phyloP scores from a whole-genome alignment of 1,140 invertebrate genomes.

The Polypedilum pembai region DNA sequence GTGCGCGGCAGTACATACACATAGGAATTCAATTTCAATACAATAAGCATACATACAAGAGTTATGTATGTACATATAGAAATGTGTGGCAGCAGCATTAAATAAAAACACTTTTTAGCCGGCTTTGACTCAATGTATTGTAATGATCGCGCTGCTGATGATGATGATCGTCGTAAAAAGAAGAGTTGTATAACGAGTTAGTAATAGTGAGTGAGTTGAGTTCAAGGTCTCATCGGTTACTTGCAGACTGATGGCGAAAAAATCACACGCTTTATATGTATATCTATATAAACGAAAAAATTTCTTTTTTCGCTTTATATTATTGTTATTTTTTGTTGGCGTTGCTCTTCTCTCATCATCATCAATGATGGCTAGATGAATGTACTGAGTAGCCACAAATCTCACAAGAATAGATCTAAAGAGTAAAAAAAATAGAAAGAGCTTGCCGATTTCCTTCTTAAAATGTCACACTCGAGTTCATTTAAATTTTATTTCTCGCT shows the following conservation, averaged over 20 bases:
- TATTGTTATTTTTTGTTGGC: not conserved
- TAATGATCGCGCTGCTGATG: not conserved
- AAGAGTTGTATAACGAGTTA: conserved; percentile 28
- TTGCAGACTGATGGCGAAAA: conserved; percentile 28
- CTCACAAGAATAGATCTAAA: too few relatives aligned
- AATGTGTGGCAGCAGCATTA: not conserved
- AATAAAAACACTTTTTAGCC: not conserved
- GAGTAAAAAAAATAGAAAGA: not conserved
- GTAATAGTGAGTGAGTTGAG: conserved; percentile 25
- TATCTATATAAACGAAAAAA: not conserved
- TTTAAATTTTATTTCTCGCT: not conserved
- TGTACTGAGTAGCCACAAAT: not conserved
- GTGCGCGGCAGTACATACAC: not conserved
- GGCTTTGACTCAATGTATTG: conserved; percentile 20
- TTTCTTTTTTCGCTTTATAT: not conserved
- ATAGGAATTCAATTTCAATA: not conserved
- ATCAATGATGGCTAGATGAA: not conserved
- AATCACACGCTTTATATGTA: conserved; percentile 24
- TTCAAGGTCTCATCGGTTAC: conserved; percentile 24
- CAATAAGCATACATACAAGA: not conserved
- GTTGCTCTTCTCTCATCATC: not conserved
- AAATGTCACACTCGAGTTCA: conserved; percentile 11
- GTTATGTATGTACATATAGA: not conserved
- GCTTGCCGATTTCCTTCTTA: not conserved
- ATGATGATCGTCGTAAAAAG: conserved; percentile 22